These are phyloP conservation scores for Cladopsammia gracilis DNA, from an alignment of 64 coral and sea anemone genomes.

Conservation along the genomic window DNA sequence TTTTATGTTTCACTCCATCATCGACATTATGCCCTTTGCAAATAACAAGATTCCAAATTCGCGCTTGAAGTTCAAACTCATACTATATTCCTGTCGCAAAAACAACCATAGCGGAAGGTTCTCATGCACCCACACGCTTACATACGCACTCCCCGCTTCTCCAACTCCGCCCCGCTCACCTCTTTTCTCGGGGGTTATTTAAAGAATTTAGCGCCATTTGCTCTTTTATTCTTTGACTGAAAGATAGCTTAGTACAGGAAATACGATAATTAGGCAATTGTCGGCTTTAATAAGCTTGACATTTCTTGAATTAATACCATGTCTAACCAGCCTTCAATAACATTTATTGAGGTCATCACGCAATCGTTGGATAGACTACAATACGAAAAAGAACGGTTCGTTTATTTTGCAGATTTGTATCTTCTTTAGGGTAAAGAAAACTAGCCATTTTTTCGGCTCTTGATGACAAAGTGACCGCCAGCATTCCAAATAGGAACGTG, in stretches of 20 bases:
- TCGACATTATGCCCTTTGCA: too few species aligned
- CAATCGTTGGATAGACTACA: neutral
- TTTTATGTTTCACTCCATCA: too few species aligned
- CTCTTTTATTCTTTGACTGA: neutral
- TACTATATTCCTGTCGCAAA: too few species aligned
- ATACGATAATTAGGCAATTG: constrained; percentile 52
- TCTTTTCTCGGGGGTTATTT: neutral
- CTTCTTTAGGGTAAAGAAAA: neutral
- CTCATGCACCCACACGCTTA: too few species aligned
- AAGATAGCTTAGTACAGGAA: constrained; percentile 24
- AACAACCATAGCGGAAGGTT: too few species aligned
- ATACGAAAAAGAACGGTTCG: neutral
- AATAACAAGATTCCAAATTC: too few species aligned
- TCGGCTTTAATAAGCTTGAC: constrained; percentile 52
- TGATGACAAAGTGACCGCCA: neutral
- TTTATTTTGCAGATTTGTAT: neutral
- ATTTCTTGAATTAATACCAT: constrained; percentile 24
- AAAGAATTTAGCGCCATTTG: constrained; percentile 5
- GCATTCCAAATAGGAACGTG: neutral
- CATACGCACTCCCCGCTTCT: too few species aligned
- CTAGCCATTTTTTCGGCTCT: neutral
- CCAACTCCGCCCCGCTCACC: neutral
- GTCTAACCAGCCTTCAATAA: neutral
- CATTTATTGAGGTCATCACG: constrained; percentile 28
- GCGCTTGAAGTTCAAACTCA: too few species aligned